These are phyloP conservation scores for Cuniculus paca DNA, from an alignment of 2,797 vertebrate genomes.

Conservation along the genomic window DNA sequence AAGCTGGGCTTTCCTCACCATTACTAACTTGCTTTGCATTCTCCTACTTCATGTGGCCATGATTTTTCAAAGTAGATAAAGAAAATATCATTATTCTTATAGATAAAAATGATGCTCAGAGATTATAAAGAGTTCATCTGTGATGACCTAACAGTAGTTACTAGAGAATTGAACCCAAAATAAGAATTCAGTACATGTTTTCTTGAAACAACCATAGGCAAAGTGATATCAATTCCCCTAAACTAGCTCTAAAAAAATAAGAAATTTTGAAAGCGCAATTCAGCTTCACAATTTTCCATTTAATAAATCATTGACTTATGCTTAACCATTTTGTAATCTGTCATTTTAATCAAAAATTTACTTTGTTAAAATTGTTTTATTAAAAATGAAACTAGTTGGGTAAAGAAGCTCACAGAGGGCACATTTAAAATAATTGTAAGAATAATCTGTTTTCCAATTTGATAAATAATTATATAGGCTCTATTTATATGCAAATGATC, in stretches of 20 bases:
- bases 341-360: constrained; percentile 29
- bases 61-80: neutral
- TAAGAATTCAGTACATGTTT: neutral
- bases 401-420: neutral
- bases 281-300: neutral
- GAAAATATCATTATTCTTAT: neutral
- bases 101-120: neutral
- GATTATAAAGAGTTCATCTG: neutral
- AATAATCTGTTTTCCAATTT: constrained; percentile 42
- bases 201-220: neutral
- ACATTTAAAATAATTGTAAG: constrained; percentile 39
- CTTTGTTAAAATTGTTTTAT: constrained; percentile 33
- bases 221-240: neutral
- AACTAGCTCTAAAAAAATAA: neutral
- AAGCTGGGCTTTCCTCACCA: neutral
- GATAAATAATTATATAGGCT: neutral
- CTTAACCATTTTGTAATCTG: neutral
- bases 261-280: neutral
- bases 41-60: neutral
- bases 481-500: neutral
- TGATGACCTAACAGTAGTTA: neutral
- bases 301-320: neutral
- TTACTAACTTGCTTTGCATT: neutral
- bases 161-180: neutral
- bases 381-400: neutral